These are phyloP conservation scores for Elysia chlorotica DNA, from an alignment of 1,140 invertebrate genomes.

Conservation along the genomic window DNA sequence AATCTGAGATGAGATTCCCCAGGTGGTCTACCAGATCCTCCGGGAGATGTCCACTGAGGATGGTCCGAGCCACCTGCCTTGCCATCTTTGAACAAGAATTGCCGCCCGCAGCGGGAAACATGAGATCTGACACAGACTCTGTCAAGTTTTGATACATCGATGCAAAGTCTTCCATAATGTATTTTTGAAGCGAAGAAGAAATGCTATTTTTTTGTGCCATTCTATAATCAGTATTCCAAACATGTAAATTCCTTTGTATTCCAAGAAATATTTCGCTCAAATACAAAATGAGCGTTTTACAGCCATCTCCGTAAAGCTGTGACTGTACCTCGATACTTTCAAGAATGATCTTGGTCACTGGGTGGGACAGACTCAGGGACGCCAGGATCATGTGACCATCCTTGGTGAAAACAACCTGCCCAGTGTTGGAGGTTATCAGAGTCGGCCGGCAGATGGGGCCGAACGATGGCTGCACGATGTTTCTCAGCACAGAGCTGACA, in stretches of 20 bases:
- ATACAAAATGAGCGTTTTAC: constrained; percentile 43
- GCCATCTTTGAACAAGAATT: neutral
- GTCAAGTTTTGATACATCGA: neutral
- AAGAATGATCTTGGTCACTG: constrained; percentile 34
- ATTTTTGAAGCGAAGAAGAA: neutral
- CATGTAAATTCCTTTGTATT: neutral
- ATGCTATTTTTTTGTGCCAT: neutral
- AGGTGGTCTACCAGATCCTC: neutral
- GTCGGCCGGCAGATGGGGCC: constrained; percentile 29
- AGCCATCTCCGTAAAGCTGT: constrained; percentile 29
- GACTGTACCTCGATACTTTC: constrained; percentile 18
- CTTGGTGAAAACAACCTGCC: constrained; percentile 34
- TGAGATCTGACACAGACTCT: neutral
- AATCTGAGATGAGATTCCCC: neutral
- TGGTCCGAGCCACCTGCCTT: neutral
- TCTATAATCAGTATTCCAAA: neutral
- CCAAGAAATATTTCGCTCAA: constrained; percentile 21
- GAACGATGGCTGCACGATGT: constrained; percentile 11
- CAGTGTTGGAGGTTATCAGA: constrained; percentile 28
- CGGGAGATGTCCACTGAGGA: neutral
- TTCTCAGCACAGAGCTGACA: neutral
- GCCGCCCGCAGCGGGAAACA: neutral
- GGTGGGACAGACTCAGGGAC: constrained; percentile 31
- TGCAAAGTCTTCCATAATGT: neutral
- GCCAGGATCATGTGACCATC: constrained; percentile 38